Conservation (phyloP, 2,888 invertebrate species). For the Clostera curtula region DNA sequence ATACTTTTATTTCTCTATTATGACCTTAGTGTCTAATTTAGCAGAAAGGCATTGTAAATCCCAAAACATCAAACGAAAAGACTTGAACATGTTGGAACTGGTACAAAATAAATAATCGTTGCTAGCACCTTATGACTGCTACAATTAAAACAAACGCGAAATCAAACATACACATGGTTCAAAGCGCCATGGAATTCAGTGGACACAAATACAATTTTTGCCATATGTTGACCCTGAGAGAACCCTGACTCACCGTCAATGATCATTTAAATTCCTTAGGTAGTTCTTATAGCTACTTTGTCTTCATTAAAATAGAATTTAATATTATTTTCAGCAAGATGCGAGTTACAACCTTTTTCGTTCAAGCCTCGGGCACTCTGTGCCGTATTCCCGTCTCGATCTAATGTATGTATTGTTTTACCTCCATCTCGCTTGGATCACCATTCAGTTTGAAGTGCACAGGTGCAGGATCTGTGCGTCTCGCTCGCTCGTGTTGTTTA, state of each 20-base stretch:
- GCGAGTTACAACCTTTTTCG: conserved; percentile 27
- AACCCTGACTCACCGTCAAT: conserved; percentile 34
- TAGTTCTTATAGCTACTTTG: conserved; percentile 10
- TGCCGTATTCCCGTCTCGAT: conserved; percentile 40
- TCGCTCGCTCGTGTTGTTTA: conserved; percentile 52
- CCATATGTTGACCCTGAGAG: conserved; percentile 72
- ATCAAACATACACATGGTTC: conserved; percentile 25
- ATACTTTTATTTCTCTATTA: no score
- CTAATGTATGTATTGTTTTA: conserved; percentile 58
- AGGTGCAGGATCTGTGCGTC: conserved; percentile 56
- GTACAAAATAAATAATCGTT: background rate
- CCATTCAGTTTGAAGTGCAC: conserved; percentile 67
- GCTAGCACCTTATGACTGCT: background rate
- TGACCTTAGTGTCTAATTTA: no score
- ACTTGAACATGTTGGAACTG: background rate
- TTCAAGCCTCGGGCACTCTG: conserved; percentile 17
- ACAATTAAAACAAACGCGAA: conserved; percentile 14
- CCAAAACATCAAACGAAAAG: background rate
- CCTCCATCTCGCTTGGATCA: conserved; percentile 43
- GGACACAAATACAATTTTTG: conserved; percentile 45
- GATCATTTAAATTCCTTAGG: conserved; percentile 18
- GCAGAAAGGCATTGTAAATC: no score
- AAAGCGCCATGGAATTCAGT: conserved; percentile 47
- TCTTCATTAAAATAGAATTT: conserved; percentile 6
- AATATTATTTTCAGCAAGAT: conserved; percentile 15